phyloP scores from a whole-genome alignment of 2,888 invertebrate species.

The Eilema depressum region DNA sequence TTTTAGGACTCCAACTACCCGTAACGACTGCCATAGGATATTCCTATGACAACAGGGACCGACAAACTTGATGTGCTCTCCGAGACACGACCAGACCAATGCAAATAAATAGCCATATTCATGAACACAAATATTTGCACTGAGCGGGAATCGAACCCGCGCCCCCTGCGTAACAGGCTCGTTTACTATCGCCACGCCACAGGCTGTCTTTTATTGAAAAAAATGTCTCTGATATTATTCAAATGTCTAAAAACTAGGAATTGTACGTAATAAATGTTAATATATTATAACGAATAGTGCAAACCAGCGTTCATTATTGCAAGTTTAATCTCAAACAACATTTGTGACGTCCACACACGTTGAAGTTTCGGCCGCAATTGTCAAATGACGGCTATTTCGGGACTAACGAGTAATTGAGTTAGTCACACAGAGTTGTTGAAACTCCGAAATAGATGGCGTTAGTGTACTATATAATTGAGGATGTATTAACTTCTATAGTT shows the following conservation, averaged over 20 bases:
- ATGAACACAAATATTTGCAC: no score
- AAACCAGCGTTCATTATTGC: not conserved
- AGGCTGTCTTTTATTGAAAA: no score
- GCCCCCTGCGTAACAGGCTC: no score
- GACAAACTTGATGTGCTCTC: no score
- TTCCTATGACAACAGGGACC: no score
- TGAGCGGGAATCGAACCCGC: no score
- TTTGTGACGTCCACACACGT: slow-evolving; percentile 22
- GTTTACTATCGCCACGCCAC: no score
- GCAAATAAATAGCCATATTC: no score
- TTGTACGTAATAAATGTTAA: not conserved
- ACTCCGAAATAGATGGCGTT: slow-evolving; percentile 44
- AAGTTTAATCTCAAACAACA: slow-evolving; percentile 9
- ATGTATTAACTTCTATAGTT: slow-evolving; percentile 46
- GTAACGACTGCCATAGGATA: no score
- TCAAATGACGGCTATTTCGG: slow-evolving; percentile 49
- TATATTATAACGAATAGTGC: not conserved
- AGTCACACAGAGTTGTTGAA: slow-evolving; percentile 48
- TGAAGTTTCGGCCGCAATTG: slow-evolving; percentile 40
- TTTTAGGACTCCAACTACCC: no score
- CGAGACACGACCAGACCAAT: no score
- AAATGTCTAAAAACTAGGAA: not conserved
- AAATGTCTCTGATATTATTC: no score
- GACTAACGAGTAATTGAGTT: slow-evolving; percentile 50
- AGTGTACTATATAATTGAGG: slow-evolving; percentile 44